A percentile compares a stretch with the other conserved stretches of the same genome.
Conservation (phyloP, 2,113 vertebrate genomes). For the Malurus melanocephalus region DNA sequence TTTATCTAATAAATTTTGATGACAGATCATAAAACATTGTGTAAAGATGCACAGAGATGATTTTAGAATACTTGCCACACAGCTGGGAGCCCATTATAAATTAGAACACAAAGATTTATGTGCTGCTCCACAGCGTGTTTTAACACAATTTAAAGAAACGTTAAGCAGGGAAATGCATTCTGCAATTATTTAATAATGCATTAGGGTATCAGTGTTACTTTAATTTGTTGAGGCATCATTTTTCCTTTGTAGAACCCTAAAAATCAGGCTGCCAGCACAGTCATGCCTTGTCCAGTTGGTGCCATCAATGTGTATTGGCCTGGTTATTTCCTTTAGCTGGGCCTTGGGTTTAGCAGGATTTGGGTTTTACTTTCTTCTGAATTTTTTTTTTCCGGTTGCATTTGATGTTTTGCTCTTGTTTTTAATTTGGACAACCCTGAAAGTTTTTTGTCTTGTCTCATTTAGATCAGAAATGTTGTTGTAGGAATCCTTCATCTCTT, state of each 20-base stretch:
- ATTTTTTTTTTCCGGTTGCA: background rate
- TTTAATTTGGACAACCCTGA: background rate
- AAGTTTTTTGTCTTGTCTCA: background rate
- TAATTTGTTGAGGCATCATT: conserved; percentile 3
- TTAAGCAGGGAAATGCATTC: background rate
- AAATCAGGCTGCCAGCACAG: background rate
- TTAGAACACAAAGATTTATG: conserved; percentile 24
- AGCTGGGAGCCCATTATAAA: conserved; percentile 16
- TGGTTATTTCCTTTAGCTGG: background rate
- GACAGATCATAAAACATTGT: conserved; percentile 2
- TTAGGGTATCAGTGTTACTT: background rate
- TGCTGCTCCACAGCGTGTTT: background rate
- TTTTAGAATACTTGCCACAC: background rate
- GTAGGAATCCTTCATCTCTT: background rate
- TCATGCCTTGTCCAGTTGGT: background rate
- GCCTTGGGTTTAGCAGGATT: background rate
- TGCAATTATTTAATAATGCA: conserved; percentile 32
- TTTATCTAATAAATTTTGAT: conserved; percentile 21
- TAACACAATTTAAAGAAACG: conserved; percentile 5
- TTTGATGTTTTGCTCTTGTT: background rate
- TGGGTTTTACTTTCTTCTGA: background rate
- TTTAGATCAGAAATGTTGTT: background rate
- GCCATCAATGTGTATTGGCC: background rate
- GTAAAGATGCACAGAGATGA: conserved; percentile 9
- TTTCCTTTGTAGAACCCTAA: background rate